Percentiles rank a stretch among this genome's conserved stretches.
Conservation (phyloP, 35 echinoderm and acorn worm species). For the Anneissia japonica region DNA sequence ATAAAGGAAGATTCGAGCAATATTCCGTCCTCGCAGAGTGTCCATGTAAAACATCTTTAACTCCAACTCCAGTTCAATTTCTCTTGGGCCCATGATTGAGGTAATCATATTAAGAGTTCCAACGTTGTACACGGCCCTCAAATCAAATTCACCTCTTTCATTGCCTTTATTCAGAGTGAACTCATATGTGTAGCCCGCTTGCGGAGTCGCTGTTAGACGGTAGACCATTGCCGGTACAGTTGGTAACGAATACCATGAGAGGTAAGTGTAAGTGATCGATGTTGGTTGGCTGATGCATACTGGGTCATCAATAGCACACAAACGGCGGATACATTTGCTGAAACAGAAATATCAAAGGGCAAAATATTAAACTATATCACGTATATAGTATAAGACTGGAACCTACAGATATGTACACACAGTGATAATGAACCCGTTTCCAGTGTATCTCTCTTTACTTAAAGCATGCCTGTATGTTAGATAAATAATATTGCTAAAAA, state of each 20-base stretch:
- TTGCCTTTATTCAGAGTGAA: slow-evolving; percentile 42
- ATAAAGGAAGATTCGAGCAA: slow-evolving; percentile 2
- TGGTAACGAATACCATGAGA: slow-evolving; percentile 20
- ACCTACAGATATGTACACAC: too few relatives aligned
- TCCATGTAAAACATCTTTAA: neutral
- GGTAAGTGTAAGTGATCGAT: slow-evolving; percentile 34
- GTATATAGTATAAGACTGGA: too few relatives aligned
- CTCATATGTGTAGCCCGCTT: slow-evolving; percentile 26
- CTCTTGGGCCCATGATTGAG: slow-evolving; percentile 14
- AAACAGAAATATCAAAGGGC: neutral
- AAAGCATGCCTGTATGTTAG: too few relatives aligned
- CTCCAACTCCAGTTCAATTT: slow-evolving; percentile 40
- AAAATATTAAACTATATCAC: too few relatives aligned
- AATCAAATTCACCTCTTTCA: slow-evolving; percentile 15
- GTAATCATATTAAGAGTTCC: slow-evolving; percentile 13
- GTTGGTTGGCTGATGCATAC: slow-evolving; percentile 14
- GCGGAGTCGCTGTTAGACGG: slow-evolving; percentile 29
- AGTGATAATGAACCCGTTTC: too few relatives aligned
- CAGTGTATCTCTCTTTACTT: too few relatives aligned
- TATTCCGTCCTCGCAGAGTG: neutral
- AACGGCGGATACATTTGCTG: slow-evolving; percentile 24
- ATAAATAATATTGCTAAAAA: too few relatives aligned
- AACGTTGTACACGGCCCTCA: neutral
- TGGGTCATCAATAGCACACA: slow-evolving; percentile 10
- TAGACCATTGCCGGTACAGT: slow-evolving; percentile 32